Evolutionary conservation across 2,113 vertebrate species (phyloP).

Genomic region (Nyctereutes procyonoides): DNA sequence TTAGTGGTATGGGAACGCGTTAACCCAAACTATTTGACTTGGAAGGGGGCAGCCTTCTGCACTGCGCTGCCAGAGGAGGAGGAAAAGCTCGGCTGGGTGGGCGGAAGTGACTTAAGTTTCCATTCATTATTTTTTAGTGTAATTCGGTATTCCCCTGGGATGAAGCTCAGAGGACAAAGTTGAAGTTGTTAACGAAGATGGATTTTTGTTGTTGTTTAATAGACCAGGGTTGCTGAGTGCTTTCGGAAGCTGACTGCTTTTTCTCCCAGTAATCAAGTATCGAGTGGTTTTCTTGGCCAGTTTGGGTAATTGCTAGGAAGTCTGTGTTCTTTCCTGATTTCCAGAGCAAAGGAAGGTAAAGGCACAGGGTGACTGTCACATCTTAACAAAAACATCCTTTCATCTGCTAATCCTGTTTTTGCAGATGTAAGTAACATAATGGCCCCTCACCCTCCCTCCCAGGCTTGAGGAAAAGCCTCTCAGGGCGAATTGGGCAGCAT

Average conservation of each 20-base stretch:
- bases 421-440: slow-evolving; percentile 61
- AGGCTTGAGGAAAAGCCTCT: not conserved
- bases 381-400: slow-evolving; percentile 85
- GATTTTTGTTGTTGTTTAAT: slow-evolving; percentile 31
- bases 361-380: slow-evolving; percentile 68
- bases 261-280: slow-evolving; percentile 57
- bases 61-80: not conserved
- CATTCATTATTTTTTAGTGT: slow-evolving; percentile 78
- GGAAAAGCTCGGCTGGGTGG: not conserved
- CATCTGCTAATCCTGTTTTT: slow-evolving; percentile 73
- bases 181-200: slow-evolving; percentile 65
- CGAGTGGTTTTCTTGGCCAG: slow-evolving; percentile 63
- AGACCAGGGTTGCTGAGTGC: slow-evolving; percentile 38
- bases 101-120: slow-evolving; percentile 78
- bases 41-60: slow-evolving; percentile 29
- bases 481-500: not conserved
- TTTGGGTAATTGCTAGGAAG: slow-evolving; percentile 76
- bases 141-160: slow-evolving; percentile 67
- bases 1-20: not conserved
- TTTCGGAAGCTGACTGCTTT: slow-evolving; percentile 56
- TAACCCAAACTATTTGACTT: slow-evolving; percentile 33
- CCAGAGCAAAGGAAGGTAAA: slow-evolving; percentile 65
- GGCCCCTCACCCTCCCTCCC: slow-evolving; percentile 17
- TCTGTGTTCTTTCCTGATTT: slow-evolving; percentile 79
- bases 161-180: slow-evolving; percentile 52